A percentile compares a stretch with the other conserved stretches of the same genome.
These are phyloP conservation scores for Casuarius casuarius DNA, from an alignment of 2,113 vertebrate genomes.

Conservation along the genomic window DNA sequence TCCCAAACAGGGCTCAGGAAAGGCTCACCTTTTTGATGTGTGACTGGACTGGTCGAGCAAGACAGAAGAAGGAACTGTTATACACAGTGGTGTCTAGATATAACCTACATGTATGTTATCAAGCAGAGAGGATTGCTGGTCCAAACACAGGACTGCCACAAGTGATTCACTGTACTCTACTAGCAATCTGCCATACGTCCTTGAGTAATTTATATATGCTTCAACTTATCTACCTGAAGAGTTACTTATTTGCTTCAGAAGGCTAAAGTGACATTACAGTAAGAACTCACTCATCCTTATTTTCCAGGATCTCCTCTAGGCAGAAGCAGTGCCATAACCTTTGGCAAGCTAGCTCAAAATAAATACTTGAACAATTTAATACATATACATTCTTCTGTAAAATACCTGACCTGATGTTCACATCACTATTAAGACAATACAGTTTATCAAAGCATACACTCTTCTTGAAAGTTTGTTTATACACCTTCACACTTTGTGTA, in stretches of 20 bases:
- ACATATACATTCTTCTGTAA: rapidly evolving
- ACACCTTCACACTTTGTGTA: background rate
- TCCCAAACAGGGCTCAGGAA: rapidly evolving
- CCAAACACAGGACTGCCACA: background rate
- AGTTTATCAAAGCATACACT: background rate
- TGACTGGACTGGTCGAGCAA: background rate
- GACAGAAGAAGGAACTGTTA: background rate
- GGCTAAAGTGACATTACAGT: background rate
- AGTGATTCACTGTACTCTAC: background rate
- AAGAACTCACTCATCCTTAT: background rate
- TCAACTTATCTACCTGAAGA: background rate
- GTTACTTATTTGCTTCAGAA: background rate
- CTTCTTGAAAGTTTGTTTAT: background rate
- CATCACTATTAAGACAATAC: rapidly evolving
- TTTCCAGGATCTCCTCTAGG: background rate
- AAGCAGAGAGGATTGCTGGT: no score
- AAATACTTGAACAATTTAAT: background rate
- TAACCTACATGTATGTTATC: background rate
- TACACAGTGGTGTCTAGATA: no score
- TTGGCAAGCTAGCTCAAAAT: background rate
- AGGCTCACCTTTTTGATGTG: background rate
- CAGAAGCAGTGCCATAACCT: background rate
- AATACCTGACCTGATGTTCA: background rate
- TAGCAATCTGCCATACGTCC: background rate
- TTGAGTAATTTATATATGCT: background rate